Base-by-base conservation (phyloP, 2,113 vertebrate species). In the Xenus cinereus region DNA sequence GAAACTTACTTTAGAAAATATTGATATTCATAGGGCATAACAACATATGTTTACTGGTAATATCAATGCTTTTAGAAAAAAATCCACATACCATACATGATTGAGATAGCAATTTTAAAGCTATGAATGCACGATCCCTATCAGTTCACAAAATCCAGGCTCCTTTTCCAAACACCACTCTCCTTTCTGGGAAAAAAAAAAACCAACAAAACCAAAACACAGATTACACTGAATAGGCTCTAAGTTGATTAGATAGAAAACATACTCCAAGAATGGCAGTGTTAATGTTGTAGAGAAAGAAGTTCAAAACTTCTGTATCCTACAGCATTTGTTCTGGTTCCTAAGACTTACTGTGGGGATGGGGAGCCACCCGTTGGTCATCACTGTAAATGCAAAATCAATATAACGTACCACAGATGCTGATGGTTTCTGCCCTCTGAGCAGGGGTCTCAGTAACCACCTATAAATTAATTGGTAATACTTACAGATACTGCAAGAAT, bases 331-430 rank as follows among this genome's bases (percentile, higher is more conserved):
- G 33, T 50, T 54, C 67, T 87, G 27, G 56, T 64, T 93, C 43
- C 77, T 77, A 11, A 77, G 67, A 32, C 27, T 90, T 93, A 77
- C 86, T n/a, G 91, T 71, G 71, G 43, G 69, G 56, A 76, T 91
- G 53, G 93, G 78, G 94, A 95, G 93, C 91, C 92, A 93, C 92
- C 91, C 62, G 90, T 96, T 79, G 94, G 96, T 32, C 80, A 71
- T n/a, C 45, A 51, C 3, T 69, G 53, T 66, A 94, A 95, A 89
- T 92, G 89, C 97, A 96, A 94, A 91, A 87, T 72, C 75, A 80
- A 39, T 53, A 35, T 8, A 76, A 53, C 1, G 0, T 53, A 35
- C 26, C 5, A 3, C 15, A 21, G 37, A 71, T 16, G 16, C 56
- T 16, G 46, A 46, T 1, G 3, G n/a, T 32, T 80, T n/a, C 67